Evolutionary conservation across 2,113 vertebrate genomes (phyloP), one percentile per base, ranked within the genome.

Genomic region (Ptilorrhoa leucosticta): DNA sequence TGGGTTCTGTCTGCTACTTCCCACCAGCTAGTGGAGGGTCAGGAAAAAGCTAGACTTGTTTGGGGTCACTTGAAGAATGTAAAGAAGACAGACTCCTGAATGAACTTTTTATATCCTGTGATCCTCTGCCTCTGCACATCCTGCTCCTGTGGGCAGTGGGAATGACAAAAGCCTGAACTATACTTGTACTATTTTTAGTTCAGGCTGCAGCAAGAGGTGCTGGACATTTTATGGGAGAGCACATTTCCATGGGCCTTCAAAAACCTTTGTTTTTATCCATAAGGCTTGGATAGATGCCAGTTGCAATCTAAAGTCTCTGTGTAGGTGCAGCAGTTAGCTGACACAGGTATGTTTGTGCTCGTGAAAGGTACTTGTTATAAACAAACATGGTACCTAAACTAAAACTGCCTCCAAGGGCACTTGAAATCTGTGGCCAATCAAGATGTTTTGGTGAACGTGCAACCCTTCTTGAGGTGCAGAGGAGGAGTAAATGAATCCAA

Each of bases 81-180:
- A 54, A 89, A 78, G 89, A 92, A 83, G 57, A 39, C 79, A 94
- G 61, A 70, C 47, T 94, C 56, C 80, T 92, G 86, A 92, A 93
- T 89, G 51, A 94, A 93, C 80, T 87, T 89, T 89, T 83, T 77
- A 87, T 92, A 72, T 88, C 76, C 51, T 90, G 66, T 93, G 88
- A 85, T 93, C 75, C 44, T 88, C 66, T 93, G 93, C 95, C 87
- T 97, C 95, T 96, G 79, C 93, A 95, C 89, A 94, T 96, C 96
- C 96, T 97, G 90, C 86, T 96, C 37, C 69, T 1, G 37, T 90
- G 76, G 93, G 83, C 91, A 94, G 89, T 92, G 91, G 93, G 93
- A 97, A 94, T 94, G 72, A 94, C 80, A 95, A 83, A 95, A 93
- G 40, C 57, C 72, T 84, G 44, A 91, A 83, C 51, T 83, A 6